These are phyloP conservation scores for Phalangium opilio DNA, from an alignment of 2,888 invertebrate species.

Conservation along the genomic window DNA sequence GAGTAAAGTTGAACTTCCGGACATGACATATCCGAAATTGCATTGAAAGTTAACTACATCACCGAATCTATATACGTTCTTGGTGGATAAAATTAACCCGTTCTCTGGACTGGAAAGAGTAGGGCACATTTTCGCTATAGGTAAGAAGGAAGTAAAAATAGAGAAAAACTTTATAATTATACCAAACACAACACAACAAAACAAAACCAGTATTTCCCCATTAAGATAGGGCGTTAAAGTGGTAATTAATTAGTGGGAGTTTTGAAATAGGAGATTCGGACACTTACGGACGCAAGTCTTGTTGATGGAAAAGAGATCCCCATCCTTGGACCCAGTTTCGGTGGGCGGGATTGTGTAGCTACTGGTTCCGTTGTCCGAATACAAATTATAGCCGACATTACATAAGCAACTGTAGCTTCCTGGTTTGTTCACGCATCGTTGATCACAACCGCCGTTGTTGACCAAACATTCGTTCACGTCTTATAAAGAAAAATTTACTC, in stretches of 20 bases:
- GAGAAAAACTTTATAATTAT: constrained; percentile 35
- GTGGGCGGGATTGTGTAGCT: constrained; percentile 61
- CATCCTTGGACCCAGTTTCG: constrained; percentile 74
- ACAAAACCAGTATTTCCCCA: not conserved
- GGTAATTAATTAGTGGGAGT: too few relatives aligned
- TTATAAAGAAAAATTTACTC: constrained; percentile 1
- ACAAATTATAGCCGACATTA: constrained; percentile 79
- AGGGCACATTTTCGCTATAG: constrained; percentile 64
- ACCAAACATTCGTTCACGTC: constrained; percentile 75
- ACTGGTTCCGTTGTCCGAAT: constrained; percentile 70
- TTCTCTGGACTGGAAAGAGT: constrained; percentile 59
- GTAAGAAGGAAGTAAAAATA: constrained; percentile 46
- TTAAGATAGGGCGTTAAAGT: not conserved
- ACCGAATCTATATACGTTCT: constrained; percentile 67
- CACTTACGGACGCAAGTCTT: constrained; percentile 71
- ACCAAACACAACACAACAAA: not conserved
- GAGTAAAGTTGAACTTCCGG: constrained; percentile 58
- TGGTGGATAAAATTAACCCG: constrained; percentile 65
- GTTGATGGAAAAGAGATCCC: constrained; percentile 73
- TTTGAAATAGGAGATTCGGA: too few relatives aligned
- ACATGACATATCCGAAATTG: constrained; percentile 83
- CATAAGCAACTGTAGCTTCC: constrained; percentile 78
- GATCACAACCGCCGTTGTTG: constrained; percentile 81
- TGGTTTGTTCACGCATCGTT: constrained; percentile 77
- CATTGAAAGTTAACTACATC: constrained; percentile 83